phyloP scores from a whole-genome alignment of 2,113 vertebrate species.

The Riparia riparia region DNA sequence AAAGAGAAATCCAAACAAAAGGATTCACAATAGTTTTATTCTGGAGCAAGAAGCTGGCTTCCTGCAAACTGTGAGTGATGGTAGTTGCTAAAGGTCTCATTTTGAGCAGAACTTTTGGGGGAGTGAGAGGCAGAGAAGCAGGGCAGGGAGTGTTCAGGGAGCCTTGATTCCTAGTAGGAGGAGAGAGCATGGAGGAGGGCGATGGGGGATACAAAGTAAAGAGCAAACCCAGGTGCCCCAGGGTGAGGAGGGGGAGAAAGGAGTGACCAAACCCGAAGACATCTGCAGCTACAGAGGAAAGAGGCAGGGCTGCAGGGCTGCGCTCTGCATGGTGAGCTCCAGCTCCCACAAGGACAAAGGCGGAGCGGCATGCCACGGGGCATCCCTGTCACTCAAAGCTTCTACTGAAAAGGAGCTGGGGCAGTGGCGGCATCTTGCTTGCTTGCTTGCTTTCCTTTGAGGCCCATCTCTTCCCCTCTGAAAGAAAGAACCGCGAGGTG shows the following conservation, averaged over 20 bases:
- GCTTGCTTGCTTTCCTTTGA: background rate
- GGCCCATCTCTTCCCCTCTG: background rate
- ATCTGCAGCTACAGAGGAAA: background rate
- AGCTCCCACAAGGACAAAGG: background rate
- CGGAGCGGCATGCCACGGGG: rapidly evolving
- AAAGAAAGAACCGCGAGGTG: background rate
- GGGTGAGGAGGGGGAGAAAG: background rate
- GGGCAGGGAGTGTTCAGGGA: background rate
- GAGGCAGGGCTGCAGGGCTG: background rate
- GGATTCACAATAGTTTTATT: background rate
- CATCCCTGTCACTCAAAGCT: rapidly evolving
- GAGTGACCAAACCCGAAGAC: background rate
- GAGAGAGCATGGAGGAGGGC: background rate
- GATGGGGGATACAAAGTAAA: background rate
- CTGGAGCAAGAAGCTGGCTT: background rate
- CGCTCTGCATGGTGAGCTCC: background rate
- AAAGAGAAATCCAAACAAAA: background rate
- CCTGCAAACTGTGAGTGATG: background rate
- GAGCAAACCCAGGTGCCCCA: background rate
- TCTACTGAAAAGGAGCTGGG: background rate
- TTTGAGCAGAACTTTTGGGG: background rate
- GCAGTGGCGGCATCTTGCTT: background rate
- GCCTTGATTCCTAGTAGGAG: background rate
- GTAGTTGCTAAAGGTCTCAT: background rate
- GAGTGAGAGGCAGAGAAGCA: background rate